Evolutionary conservation across 2,797 vertebrate species (phyloP), one percentile per base, ranked within the genome.

Genomic region (Cossypha caffra): DNA sequence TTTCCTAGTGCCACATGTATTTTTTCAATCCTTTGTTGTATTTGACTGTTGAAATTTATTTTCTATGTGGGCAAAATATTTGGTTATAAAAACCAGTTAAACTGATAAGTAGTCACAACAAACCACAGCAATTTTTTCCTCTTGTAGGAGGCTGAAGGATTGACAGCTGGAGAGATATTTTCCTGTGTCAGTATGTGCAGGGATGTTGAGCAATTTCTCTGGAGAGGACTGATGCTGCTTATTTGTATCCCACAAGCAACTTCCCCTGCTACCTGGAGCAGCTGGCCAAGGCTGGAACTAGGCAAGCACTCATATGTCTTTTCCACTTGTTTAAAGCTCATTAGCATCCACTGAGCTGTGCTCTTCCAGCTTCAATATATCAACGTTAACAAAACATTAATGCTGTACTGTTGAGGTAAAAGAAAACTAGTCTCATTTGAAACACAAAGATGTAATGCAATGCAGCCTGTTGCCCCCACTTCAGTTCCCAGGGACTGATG

Each of bases 41-140:
- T 73, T 59, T 84, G 71, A 67, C 58, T 66, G 50, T 50, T 78
- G 42, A 79, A 67, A 71, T 90, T 62, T 58, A 48, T 86, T 92
- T 94, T 73, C 47, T 58, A 2, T 35, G 23, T n/a, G n/a, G 24
- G 35, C 76, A 80, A 76, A 86, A 81, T 74, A 67, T 54, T 89
- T 83, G n/a, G 6, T 83, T 91, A 42, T 42, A 81, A 78, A 83
- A 69, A 64, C 10, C 3, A n/a, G 43, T 73, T 88, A 57, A 95
- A 92, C 31, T 81, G 43, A 38, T 76, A 62, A 8, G 55, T 55
- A 78, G 55, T 82, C 68, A 84, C 38, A 92, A 52, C 62, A 77
- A 86, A 76, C 42, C 0, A 1, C 45, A 78, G 79, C 19, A 55
- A 16, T 75, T 73, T 85, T 81, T 85, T n/a, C 7, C 28, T 52